phyloP scores from a whole-genome alignment of 2,888 invertebrate species.

The Mellilla xanthometata region DNA sequence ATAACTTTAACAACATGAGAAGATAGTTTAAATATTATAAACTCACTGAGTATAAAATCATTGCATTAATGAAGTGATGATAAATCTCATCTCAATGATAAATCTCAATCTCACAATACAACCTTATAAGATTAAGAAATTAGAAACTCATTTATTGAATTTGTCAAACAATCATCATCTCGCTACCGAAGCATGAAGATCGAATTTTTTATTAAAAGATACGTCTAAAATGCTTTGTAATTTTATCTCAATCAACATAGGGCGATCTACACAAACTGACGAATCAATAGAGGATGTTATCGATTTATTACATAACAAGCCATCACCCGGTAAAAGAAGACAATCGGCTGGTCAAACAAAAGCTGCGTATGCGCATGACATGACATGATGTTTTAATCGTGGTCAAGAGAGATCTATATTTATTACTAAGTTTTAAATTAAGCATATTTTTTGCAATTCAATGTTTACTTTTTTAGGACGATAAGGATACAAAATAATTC shows the following conservation, averaged over 20 bases:
- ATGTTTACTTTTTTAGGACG: too few relatives aligned
- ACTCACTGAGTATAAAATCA: too few relatives aligned
- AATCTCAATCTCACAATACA: not conserved
- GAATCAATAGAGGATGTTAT: conserved; percentile 69
- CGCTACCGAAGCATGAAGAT: conserved; percentile 12
- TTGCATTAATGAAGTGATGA: too few relatives aligned
- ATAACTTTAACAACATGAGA: too few relatives aligned
- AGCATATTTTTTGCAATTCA: too few relatives aligned
- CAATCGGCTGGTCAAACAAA: conserved; percentile 60
- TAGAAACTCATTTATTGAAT: conserved; percentile 7
- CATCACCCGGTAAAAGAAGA: conserved; percentile 58
- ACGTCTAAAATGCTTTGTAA: too few relatives aligned
- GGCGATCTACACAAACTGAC: conserved; percentile 55
- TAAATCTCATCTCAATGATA: too few relatives aligned
- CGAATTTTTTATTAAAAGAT: conserved; percentile 14
- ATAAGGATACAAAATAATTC: too few relatives aligned
- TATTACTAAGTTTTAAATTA: not conserved
- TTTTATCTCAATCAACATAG: conserved; percentile 55
- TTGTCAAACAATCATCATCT: conserved; percentile 23
- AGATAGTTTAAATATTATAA: too few relatives aligned
- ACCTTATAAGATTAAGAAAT: not conserved
- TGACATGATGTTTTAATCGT: not conserved
- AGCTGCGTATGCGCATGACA: conserved; percentile 38
- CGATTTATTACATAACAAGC: conserved; percentile 66
- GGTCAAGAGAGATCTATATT: conserved; percentile 1